These are phyloP conservation scores for Aproaerema taeniolella DNA, from an alignment of 2,888 invertebrate genomes.

Conservation along the genomic window DNA sequence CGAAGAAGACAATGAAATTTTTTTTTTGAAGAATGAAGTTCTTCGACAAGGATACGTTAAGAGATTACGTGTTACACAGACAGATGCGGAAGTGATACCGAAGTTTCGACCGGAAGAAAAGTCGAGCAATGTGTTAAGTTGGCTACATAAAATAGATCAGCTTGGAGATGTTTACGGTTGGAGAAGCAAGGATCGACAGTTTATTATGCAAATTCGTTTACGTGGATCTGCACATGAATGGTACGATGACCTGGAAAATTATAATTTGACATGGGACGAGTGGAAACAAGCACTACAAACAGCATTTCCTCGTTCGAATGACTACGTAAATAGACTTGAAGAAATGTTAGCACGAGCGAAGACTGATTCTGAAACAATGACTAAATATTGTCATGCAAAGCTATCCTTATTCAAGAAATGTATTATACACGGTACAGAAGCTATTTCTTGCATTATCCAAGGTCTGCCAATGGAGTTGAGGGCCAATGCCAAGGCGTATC, in stretches of 20 bases:
- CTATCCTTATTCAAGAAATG: conserved; percentile 25
- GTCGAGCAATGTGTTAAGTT: conserved; percentile 11
- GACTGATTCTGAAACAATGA: no score
- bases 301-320: conserved; percentile 20
- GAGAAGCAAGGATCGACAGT: conserved; percentile 14
- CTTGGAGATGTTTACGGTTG: no score
- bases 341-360: no score
- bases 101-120: no score
- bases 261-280: conserved; percentile 21
- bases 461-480: conserved; percentile 21
- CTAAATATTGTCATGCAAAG: conserved; percentile 34
- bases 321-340: no score
- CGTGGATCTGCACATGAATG: no score
- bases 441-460: conserved; percentile 18
- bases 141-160: conserved; percentile 22
- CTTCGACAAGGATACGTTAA: neutral
- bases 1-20: neutral
- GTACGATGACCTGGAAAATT: conserved; percentile 25
- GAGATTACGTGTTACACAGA: neutral
- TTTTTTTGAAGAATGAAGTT: neutral
- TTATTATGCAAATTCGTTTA: conserved; percentile 22
- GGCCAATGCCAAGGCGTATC: no score
- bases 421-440: conserved; percentile 12
- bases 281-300: conserved; percentile 22
- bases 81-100: conserved; percentile 12